These are phyloP conservation scores for Micrasema minimum DNA, from an alignment of 1,140 invertebrate genomes.

Conservation along the genomic window DNA sequence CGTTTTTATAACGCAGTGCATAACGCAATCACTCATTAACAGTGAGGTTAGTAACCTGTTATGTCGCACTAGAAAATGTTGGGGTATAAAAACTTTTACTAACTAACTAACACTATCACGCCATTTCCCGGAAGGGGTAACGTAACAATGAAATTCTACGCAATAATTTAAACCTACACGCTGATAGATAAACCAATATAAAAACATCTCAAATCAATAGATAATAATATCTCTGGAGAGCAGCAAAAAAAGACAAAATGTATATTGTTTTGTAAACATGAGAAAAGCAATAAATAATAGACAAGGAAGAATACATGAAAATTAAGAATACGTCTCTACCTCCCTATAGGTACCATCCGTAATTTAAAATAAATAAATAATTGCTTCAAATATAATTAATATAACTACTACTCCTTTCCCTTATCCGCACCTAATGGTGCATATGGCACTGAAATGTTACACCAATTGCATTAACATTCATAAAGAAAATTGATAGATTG, in stretches of 20 bases:
- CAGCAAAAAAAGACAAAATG: neutral
- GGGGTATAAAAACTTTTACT: neutral
- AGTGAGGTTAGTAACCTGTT: constrained; percentile 2
- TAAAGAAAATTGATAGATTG: no score
- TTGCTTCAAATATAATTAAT: no score
- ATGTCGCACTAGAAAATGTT: constrained; percentile 5
- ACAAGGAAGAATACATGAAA: no score
- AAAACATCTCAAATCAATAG: neutral
- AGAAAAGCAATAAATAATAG: no score
- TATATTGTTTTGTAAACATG: no score
- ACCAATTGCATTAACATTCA: no score
- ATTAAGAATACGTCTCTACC: no score
- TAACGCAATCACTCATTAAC: constrained; percentile 8
- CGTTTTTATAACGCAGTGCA: neutral
- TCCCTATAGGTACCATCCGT: no score
- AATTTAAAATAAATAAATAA: no score
- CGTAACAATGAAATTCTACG: neutral
- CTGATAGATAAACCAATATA: neutral
- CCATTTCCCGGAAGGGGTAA: neutral
- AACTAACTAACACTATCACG: neutral
- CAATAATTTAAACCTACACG: neutral
- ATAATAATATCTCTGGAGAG: neutral
- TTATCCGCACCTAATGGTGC: no score
- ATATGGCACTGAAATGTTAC: no score
- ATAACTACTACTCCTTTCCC: no score